Base-by-base conservation (phyloP, 2,888 invertebrate genomes). In the Lypha dubia region DNA sequence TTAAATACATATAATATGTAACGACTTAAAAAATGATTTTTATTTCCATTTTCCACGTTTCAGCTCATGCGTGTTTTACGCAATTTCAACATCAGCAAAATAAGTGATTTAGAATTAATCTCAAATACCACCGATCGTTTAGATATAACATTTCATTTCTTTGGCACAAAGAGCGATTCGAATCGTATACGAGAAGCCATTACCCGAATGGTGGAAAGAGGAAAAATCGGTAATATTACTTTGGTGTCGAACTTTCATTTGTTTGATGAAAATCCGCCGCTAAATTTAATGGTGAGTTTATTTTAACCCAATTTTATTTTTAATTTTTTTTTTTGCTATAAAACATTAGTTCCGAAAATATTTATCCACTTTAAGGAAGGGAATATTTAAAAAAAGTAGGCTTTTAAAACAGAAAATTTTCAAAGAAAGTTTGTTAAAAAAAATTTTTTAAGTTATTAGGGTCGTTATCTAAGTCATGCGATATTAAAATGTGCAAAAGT, bases 191-290 rank as follows among this genome's bases (percentile, higher is more conserved):
- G 91, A 73, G 91, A 93, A 77, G 93, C 94, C 73, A 92, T 95
- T 41, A 94, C 93, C 85, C 92, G 93, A 86, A 93, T 95, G 92
- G 94, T 94, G 58, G 94, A 94, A 87, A 93, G 93, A 46, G 94
- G 94, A 51, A 93, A 94, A 32, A 93, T 95, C 73, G 94, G 94
- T 49, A 94, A 94, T 88, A 93, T 94, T 79, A 93, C 94, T 46
- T 90, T 95, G 67, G 93, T 94, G 35, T 94, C 95, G 0, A 95
- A 95, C 80, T 94, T 95, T 87, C 93, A 95, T 88, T 94, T 95
- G 76, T 95, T 96, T 86, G 94, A 95, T 82, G 95, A 95, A 92
- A 95, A 96, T 87, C 95, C 96, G 1, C 94, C 95, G 0, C 92
- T 96, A 0, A 94, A 94, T 87, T 92, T 96, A 85, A 94, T 96